Conservation (phyloP, 2,888 invertebrate genomes). For the Folsomia manolachei region DNA sequence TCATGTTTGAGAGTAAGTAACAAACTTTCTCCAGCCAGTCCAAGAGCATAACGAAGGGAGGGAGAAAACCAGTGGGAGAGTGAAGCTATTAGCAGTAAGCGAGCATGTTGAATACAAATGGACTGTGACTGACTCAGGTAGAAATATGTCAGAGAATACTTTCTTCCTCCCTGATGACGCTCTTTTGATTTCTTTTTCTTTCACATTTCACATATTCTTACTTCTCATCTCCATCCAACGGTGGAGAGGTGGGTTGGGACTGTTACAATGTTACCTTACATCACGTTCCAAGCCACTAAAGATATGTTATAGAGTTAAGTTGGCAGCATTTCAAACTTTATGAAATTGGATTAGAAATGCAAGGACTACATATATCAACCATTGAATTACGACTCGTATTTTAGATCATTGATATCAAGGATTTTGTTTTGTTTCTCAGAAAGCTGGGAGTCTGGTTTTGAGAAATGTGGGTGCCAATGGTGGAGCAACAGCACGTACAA, state of each 20-base stretch:
- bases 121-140: conserved; percentile 10
- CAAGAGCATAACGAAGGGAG: no score
- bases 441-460: conserved; percentile 39
- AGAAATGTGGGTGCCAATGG: conserved; percentile 41
- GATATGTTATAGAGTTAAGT: no score
- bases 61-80: background rate
- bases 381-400: no score
- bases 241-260: no score
- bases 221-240: background rate
- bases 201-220: background rate
- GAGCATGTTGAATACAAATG: conserved; percentile 16
- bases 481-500: conserved; percentile 23
- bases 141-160: background rate
- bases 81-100: conserved; percentile 7
- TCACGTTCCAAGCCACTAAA: no score
- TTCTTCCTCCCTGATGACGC: conserved; percentile 15
- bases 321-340: no score
- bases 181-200: background rate
- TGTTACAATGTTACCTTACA: no score
- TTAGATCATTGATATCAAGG: no score
- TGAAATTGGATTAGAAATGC: no score
- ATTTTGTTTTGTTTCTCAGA: conserved; percentile 29
- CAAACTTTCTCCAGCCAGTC: background rate
- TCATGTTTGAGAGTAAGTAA: conserved; percentile 7
- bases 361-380: no score